Evolutionary conservation across 2,797 vertebrate species (phyloP), one percentile per base, ranked within the genome.

Genomic region (Paguma larvata): DNA sequence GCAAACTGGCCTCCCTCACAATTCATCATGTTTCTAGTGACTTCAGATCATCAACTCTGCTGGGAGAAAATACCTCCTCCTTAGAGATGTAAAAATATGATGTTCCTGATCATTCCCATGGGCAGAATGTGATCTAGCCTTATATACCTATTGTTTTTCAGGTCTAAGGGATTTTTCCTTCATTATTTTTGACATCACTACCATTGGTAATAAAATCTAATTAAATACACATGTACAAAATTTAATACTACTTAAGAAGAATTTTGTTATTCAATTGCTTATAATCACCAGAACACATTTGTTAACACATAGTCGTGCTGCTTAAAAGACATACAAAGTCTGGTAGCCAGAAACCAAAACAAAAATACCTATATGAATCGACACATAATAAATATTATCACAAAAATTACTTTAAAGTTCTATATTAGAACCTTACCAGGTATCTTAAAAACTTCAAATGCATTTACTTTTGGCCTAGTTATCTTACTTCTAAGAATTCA

Each of bases 11-110:
- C 95, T 96, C 95, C 89, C 96, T 95, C 95, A 94, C 97, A 97
- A 98, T 99, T 99, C 99, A 99, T 99, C 99, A 99, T 97, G 62
- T 89, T 25, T 6, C 62, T 62, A 70, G 84, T 88, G 89, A 97
- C 96, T 88, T 93, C 73, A 97, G 95, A 91, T 89, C 88, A 95
- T 96, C 93, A 79, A 44, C 96, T 97, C 95, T 18, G 11, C 85
- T 93, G 89, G 88, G 96, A 97, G 93, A 90, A 98, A 96, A 98
- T 88, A 18, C 87, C 48, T 95, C 46, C 82, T 97, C 89, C 95
- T 97, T 93, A 82, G 91, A 97, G 96, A 93, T 96, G 94, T 68
- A 97, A 97, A 97, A 93, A 89, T 95, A 94, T 65, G 51, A 95
- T 91, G 34, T 68, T 62, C 79, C 46, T 41, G 7, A 13, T 96